Conservation (phyloP, 2,113 vertebrate genomes). For the Oenanthe melanoleuca region DNA sequence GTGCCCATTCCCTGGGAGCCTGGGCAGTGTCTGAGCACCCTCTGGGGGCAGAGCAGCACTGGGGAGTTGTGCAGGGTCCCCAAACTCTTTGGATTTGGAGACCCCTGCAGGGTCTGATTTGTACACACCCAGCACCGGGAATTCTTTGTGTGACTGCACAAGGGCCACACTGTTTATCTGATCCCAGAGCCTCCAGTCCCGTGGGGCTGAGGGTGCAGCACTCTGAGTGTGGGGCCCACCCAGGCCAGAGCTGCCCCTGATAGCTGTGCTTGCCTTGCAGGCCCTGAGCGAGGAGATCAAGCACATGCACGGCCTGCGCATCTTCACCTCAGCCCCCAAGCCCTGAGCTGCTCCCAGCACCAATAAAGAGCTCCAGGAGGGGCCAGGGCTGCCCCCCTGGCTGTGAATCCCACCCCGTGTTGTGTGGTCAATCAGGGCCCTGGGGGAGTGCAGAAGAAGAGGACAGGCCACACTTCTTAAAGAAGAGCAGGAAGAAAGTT, state of each 20-base stretch:
- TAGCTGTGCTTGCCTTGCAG: neutral
- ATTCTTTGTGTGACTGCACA: neutral
- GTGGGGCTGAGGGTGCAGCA: neutral
- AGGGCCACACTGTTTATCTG: too few relatives aligned
- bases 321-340: constrained; percentile 71
- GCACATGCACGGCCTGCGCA: constrained; percentile 70
- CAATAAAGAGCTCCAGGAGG: neutral
- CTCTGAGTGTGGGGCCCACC: too few relatives aligned
- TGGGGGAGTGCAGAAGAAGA: neutral
- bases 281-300: constrained; percentile 69
- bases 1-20: too few relatives aligned
- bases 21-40: too few relatives aligned
- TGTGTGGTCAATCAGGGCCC: neutral
- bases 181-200: neutral
- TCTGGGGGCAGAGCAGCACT: too few relatives aligned
- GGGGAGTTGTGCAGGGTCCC: too few relatives aligned
- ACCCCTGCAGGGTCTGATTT: neutral
- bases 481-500: constrained; percentile 6
- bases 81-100: too few relatives aligned
- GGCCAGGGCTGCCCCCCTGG: neutral
- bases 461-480: neutral
- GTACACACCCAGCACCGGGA: neutral
- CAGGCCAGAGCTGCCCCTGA: neutral
- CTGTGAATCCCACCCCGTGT: accelerated
- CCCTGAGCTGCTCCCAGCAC: neutral